phyloP scores from a whole-genome alignment of 2,797 vertebrate genomes.

The Fratercula arctica region DNA sequence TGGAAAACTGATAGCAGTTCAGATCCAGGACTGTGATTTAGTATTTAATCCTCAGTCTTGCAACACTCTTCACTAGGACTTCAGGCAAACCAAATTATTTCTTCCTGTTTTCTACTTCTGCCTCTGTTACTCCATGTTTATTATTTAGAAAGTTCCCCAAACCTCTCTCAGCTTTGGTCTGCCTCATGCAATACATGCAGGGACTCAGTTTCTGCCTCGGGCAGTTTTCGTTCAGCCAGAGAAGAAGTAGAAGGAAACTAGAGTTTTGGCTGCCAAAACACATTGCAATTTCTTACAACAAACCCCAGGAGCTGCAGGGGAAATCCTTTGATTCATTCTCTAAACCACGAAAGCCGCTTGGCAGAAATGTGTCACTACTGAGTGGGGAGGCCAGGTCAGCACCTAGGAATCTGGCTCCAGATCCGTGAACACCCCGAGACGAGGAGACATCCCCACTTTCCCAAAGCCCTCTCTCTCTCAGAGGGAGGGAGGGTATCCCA shows the following conservation, averaged over 20 bases:
- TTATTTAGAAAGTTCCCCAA: background rate
- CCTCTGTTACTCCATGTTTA: background rate
- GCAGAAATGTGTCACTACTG: background rate
- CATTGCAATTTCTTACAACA: background rate
- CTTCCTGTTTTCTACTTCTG: background rate
- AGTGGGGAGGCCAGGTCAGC: background rate
- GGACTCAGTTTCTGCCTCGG: background rate
- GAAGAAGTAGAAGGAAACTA: background rate
- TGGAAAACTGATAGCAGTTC: background rate
- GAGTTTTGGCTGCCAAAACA: background rate
- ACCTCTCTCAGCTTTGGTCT: background rate
- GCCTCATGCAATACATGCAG: background rate
- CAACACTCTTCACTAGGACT: background rate
- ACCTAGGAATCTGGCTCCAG: background rate
- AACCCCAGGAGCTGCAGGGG: background rate
- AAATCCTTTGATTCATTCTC: slow-evolving; percentile 33
- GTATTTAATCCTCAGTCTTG: background rate
- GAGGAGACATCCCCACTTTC: background rate
- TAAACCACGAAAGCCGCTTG: background rate
- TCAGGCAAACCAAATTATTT: background rate
- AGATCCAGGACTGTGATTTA: background rate
- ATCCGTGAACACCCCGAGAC: rapidly evolving
- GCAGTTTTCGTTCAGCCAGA: background rate
- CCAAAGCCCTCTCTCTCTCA: background rate
- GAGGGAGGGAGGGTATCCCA: background rate